Conservation (phyloP, 2,797 vertebrate genomes). For the Poeciliopsis turneri region DNA sequence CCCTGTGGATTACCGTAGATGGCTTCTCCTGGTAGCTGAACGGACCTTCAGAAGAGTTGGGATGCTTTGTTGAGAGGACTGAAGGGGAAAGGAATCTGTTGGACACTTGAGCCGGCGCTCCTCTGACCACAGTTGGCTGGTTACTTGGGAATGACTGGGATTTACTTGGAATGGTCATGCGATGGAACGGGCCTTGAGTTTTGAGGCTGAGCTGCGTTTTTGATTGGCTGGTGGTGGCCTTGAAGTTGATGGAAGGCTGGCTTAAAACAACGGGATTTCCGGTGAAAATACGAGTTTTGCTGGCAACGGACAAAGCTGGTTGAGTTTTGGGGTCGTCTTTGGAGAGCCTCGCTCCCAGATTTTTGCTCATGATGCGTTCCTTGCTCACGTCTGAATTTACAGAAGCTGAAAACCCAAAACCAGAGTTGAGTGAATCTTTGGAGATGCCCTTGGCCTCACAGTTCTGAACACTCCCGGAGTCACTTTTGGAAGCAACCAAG, state of each 20-base stretch:
- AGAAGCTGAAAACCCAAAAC: constrained; percentile 57
- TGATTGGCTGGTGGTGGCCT: constrained; percentile 52
- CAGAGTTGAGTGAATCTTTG: constrained; percentile 69
- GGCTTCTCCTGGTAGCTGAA: constrained; percentile 77
- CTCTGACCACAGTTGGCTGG: constrained; percentile 62
- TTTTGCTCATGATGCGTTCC: constrained; percentile 67
- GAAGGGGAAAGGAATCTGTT: constrained; percentile 71
- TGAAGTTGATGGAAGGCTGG: constrained; percentile 55
- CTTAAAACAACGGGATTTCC: constrained; percentile 51
- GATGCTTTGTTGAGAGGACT: constrained; percentile 68
- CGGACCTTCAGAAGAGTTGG: constrained; percentile 66
- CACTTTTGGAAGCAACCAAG: constrained; percentile 74
- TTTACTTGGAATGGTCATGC: constrained; percentile 69
- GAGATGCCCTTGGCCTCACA: constrained; percentile 64
- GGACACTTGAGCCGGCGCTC: constrained; percentile 54
- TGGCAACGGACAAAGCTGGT: constrained; percentile 26
- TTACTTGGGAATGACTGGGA: constrained; percentile 58
- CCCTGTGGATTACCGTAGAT: constrained; percentile 75
- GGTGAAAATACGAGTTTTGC: constrained; percentile 57
- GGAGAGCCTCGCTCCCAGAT: constrained; percentile 50
- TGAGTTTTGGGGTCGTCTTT: constrained; percentile 70
- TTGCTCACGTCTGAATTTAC: constrained; percentile 60
- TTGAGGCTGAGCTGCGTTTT: constrained; percentile 70
- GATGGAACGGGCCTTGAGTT: constrained; percentile 74
- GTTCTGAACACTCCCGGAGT: constrained; percentile 62